Evolutionary conservation across 2,113 vertebrate genomes (phyloP), one percentile per base, ranked within the genome.

Genomic region (Myrmophylax atrothorax): DNA sequence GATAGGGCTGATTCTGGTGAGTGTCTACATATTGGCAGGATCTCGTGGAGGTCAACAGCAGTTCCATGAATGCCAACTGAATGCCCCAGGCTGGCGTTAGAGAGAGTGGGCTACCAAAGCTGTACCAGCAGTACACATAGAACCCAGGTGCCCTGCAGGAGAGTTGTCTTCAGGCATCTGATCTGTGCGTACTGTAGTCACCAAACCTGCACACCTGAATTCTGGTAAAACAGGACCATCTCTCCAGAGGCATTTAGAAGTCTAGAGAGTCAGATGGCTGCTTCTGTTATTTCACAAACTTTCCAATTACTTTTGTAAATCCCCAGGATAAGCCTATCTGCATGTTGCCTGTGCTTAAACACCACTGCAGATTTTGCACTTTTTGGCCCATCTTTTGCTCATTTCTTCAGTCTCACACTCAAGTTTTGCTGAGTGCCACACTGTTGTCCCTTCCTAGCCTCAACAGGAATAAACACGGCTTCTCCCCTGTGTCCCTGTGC

Each of bases 121-220:
- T 52, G 50, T 28, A 22, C 14, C 33, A 69, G 37, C 46, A 62
- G 38, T 7, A 19, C 37, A 17, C 46, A 55, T 38, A 74, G 56
- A 58, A 42, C 64, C 64, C 40, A 18, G 72, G n/a, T 33, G 52
- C 70, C n/a, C 11, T 33, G 52, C 2, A 0, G 53, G 10, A 53
- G 17, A 60, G 24, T 7, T 62, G 46, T 0, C 0, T 62, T 56
- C 2, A 35, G 44, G 55, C 37, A 19, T 20, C 28, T 35, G 22
- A 40, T 25, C 29, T 4, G 0, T 5, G 13, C 1, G 0, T 83
- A 38, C 67, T 59, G 44, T 24, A 46, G 40, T 69, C 80, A 80
- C 28, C 46, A 46, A 82, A 70, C 47, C 81, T 78, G 33, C 40
- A 15, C 31, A 46, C 60, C 33, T 50, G 55, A 40, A 26, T 89